Percentiles rank a stretch among this genome's conserved stretches.
phyloP scores from a whole-genome alignment of 2,113 vertebrate genomes.

The Smithornis capensis region DNA sequence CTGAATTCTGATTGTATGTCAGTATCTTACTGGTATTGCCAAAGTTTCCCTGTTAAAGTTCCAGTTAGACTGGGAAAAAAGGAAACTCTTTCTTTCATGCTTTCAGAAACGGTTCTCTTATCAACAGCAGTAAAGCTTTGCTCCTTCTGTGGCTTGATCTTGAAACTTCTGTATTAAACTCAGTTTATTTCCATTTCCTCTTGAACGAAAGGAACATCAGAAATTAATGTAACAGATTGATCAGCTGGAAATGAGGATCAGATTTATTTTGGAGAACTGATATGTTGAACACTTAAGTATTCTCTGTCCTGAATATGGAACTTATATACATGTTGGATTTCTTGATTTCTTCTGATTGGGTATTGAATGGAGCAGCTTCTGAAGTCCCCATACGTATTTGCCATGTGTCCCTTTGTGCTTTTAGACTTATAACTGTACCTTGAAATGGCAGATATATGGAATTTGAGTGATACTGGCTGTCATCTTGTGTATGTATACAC shows the following conservation, averaged over 20 bases:
- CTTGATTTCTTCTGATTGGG: neutral
- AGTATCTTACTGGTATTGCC: neutral
- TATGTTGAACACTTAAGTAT: rapidly evolving
- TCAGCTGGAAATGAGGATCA: neutral
- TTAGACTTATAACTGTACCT: neutral
- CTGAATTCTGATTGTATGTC: neutral
- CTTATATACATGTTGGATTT: neutral
- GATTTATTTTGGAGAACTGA: neutral
- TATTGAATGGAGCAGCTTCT: neutral
- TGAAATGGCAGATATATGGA: neutral
- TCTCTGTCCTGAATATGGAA: neutral
- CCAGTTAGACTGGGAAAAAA: neutral
- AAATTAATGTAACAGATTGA: neutral
- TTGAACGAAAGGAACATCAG: neutral
- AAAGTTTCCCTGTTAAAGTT: neutral
- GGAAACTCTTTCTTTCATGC: neutral
- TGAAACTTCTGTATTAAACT: neutral
- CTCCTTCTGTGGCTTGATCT: neutral
- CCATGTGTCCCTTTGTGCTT: neutral
- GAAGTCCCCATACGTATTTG: neutral
- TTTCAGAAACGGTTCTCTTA: neutral
- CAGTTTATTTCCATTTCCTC: neutral
- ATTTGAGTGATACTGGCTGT: neutral
- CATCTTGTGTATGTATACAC: rapidly evolving
- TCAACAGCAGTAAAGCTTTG: neutral